Percentiles rank a stretch among this genome's conserved stretches.
Conservation (phyloP, 2,888 invertebrate species). For the Brachypalpus laphriformis region DNA sequence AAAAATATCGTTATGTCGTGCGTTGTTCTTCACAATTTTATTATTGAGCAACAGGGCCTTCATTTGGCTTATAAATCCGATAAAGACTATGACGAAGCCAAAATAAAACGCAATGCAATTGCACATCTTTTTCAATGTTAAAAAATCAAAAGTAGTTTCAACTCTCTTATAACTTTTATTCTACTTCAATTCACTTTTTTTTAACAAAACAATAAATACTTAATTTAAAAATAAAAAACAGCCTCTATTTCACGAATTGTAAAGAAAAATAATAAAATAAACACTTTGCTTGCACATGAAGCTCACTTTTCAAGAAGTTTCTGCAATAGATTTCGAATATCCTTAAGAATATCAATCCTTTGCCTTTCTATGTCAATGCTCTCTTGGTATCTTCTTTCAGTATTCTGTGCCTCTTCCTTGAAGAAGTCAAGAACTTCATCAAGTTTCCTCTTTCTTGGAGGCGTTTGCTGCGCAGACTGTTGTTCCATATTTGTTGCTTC, state of each 20-base stretch:
- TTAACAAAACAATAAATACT: constrained; percentile 3
- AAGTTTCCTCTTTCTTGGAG: constrained; percentile 2
- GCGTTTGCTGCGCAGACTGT: constrained; percentile 13
- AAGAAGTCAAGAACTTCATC: constrained; percentile 3
- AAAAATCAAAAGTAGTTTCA: not conserved
- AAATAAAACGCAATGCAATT: constrained; percentile 4
- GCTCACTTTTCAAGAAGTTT: constrained; percentile 2
- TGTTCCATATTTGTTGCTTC: constrained; percentile 7
- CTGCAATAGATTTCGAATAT: constrained; percentile 16
- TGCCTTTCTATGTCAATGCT: constrained; percentile 9
- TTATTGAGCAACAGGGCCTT: constrained; percentile 1
- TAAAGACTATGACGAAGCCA: not conserved
- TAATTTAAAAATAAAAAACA: constrained; percentile 7
- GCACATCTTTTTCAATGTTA: constrained; percentile 7
- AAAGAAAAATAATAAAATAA: constrained; percentile 7
- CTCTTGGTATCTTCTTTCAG: constrained; percentile 16
- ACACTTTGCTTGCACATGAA: not conserved
- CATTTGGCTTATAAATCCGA: not conserved
- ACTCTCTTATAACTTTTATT: not conserved
- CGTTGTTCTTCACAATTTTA: constrained; percentile 4
- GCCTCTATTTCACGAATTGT: not conserved
- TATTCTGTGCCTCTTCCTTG: constrained; percentile 10
- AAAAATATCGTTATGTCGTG: constrained; percentile 10
- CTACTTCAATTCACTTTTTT: not conserved
- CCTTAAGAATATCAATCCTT: constrained; percentile 20